Percentiles rank a stretch among this genome's conserved stretches.
Evolutionary conservation across 1,140 invertebrate species (phyloP).

Genomic region (Dinoponera quadriceps): DNA sequence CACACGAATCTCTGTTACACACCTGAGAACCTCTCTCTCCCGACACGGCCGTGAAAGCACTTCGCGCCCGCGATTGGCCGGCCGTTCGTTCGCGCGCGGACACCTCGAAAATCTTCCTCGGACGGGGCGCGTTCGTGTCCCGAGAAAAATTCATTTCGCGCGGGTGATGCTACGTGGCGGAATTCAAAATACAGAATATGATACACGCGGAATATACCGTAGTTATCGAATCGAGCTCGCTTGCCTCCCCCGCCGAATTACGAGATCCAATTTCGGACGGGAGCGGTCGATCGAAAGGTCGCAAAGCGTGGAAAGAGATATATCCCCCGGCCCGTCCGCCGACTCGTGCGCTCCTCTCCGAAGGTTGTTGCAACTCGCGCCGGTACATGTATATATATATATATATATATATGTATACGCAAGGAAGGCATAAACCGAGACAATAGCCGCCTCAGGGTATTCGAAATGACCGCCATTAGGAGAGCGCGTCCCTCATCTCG

Average conservation of each 20-base stretch:
- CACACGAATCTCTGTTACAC: slow-evolving; percentile 54
- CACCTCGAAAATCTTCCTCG: no score
- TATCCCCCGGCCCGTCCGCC: not conserved
- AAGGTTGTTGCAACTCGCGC: slow-evolving; percentile 48
- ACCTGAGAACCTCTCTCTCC: slow-evolving; percentile 23
- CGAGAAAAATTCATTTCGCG: no score
- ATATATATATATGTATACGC: slow-evolving; percentile 23
- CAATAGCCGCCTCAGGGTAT: slow-evolving; percentile 76
- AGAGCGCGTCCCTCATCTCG: slow-evolving; percentile 62
- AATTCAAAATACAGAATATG: not conserved
- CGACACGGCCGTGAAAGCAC: not conserved
- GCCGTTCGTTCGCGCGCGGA: not conserved
- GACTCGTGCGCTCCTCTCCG: not conserved
- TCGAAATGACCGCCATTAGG: slow-evolving; percentile 77
- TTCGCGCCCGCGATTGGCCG: not conserved
- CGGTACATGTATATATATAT: not conserved
- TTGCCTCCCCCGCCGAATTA: not conserved
- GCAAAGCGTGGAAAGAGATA: not conserved
- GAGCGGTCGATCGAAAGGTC: slow-evolving; percentile 5
- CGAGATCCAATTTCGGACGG: not conserved
- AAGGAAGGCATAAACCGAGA: slow-evolving; percentile 78
- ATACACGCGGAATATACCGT: not conserved
- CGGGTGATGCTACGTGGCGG: no score
- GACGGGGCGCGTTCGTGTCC: no score
- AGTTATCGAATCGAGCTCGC: not conserved